Evolutionary conservation across 2,888 invertebrate species (phyloP).

Genomic region (Thelaira solivaga): DNA sequence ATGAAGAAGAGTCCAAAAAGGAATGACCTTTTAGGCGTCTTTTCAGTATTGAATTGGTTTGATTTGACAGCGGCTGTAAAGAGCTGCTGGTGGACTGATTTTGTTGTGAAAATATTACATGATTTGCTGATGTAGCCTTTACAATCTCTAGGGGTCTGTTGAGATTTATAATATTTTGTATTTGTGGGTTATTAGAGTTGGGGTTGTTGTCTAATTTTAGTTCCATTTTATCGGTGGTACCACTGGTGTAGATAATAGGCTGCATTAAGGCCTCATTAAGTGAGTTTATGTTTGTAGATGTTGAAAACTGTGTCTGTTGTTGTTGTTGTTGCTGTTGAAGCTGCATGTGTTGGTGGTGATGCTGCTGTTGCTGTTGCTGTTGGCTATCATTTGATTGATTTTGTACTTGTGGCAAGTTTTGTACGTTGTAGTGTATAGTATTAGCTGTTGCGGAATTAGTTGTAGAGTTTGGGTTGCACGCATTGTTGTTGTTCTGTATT

Average conservation of each 20-base stretch:
- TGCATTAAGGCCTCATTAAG: conserved; percentile 63
- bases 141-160: conserved; percentile 58
- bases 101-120: conserved; percentile 78
- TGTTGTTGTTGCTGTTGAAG: conserved; percentile 35
- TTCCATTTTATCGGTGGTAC: conserved; percentile 65
- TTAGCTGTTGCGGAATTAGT: conserved; percentile 12
- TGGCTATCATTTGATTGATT: conserved; percentile 56
- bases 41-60: conserved; percentile 75
- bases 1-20: conserved; percentile 63
- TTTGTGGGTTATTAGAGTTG: conserved; percentile 52
- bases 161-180: conserved; percentile 67
- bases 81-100: conserved; percentile 72
- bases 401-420: conserved; percentile 66
- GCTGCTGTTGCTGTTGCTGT: conserved; percentile 42
- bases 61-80: conserved; percentile 72
- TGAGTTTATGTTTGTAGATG: conserved; percentile 48
- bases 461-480: conserved; percentile 17
- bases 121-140: conserved; percentile 64
- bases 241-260: conserved; percentile 65
- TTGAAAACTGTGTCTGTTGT: conserved; percentile 55
- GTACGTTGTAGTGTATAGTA: conserved; percentile 63
- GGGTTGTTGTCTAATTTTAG: conserved; percentile 63
- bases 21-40: conserved; percentile 71
- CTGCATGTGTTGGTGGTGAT: conserved; percentile 59
- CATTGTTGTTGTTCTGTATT: conserved; percentile 36